These are phyloP conservation scores for Eupeodes latifasciatus DNA, from an alignment of 2,888 invertebrate species.

Conservation along the genomic window DNA sequence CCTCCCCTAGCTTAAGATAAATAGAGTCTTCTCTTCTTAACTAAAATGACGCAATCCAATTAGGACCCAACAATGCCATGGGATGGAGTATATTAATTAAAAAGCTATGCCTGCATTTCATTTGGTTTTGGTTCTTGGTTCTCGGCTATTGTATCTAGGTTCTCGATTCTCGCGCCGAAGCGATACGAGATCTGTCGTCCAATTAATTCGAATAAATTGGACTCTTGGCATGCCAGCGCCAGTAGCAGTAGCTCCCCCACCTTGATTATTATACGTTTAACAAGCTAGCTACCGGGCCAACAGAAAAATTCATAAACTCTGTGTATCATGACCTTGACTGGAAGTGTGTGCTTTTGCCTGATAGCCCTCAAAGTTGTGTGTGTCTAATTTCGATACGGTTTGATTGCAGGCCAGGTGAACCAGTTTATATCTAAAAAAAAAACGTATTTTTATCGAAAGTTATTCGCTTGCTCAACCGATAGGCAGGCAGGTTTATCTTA, in stretches of 20 bases:
- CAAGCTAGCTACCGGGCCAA: not conserved
- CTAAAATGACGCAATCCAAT: constrained; percentile 71
- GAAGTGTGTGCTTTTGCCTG: constrained; percentile 2
- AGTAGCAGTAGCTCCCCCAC: not conserved
- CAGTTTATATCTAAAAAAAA: constrained; percentile 31
- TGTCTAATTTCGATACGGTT: not conserved
- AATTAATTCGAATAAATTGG: constrained; percentile 48
- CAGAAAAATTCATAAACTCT: not conserved
- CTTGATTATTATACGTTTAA: not conserved
- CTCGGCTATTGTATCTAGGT: not conserved
- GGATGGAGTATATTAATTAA: constrained; percentile 52
- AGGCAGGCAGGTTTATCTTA: not conserved
- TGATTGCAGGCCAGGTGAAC: not conserved
- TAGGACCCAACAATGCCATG: constrained; percentile 27
- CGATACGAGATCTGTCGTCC: constrained; percentile 32
- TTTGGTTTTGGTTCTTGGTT: constrained; percentile 1
- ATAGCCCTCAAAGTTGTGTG: not conserved
- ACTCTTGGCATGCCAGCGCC: not conserved
- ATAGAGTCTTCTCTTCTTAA: constrained; percentile 1
- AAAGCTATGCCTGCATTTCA: constrained; percentile 32
- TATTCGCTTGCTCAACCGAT: not conserved
- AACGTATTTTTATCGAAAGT: constrained; percentile 19
- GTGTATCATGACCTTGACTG: constrained; percentile 58
- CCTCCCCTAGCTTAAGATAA: not conserved
- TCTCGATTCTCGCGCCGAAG: constrained; percentile 25